Base-by-base conservation (phyloP, 2,888 invertebrate species). In the Agrotis exclamationis region DNA sequence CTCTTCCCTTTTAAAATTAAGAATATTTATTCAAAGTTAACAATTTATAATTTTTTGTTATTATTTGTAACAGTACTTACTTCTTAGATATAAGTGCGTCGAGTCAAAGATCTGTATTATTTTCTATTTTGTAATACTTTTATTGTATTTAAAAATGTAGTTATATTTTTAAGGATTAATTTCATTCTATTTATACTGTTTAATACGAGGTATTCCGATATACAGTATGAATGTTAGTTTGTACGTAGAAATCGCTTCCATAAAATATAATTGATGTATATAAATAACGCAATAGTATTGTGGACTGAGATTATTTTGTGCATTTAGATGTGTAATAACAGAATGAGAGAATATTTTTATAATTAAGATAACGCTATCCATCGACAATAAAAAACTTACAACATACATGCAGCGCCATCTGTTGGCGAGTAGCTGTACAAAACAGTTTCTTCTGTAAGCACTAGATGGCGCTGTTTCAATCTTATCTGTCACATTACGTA, bases 41-140 rank as follows among this genome's bases (percentile, higher is more conserved):
- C 92, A 90, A 89, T 89, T 90, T 91, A 90, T 90, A 89, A 88
- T 89, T 92, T 88, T 86, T 94, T 93, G 93, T 94, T 93, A 93
- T 92, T 90, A 91, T 90, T 88, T 91, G 86, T 94, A 93, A 93
- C 91, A 90, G 92, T 94, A 95, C 93, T 94, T 95, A 94, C 92
- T 92, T 92, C 83, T 85, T 95, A 95, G 93, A 76, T 84, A 84
- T 96, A 95, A 95, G 95, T 90, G 92, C 92, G 93, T 94, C 93
- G 93, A 96, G 96, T 96, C 96, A 96, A 95, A 96, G 96, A 96
- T 96, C 96, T 96, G 96, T 96, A 96, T 96, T 96, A 96, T 95
- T 95, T 95, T 94, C 90, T 96, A 96, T 95, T 95, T 95, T 95
- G 93, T 96, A 95, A 93, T 94, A 94, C 93, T 92, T 96, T 95